Base-by-base conservation (phyloP, 2,797 vertebrate genomes). In the Momotus momota region DNA sequence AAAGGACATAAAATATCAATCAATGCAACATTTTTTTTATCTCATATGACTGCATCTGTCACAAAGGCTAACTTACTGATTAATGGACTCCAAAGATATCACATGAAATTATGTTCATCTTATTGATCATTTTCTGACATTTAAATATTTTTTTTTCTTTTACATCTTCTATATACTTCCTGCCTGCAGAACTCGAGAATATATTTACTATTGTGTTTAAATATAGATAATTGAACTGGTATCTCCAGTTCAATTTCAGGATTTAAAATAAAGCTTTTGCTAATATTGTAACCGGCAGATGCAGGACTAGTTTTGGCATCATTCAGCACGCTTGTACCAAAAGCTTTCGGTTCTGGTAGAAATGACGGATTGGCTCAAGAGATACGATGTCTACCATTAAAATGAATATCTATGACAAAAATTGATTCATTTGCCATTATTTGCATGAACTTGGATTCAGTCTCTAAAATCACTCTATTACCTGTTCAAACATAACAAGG, bases 1-100 rank as follows among this genome's bases (percentile, higher is more conserved):
- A 94, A 97, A 97, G 91, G 93, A 96, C 90, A 93, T 66, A 85
- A 94, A 97, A 97, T 96, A 96, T 85, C 94, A 97, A 81, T 66
- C 81, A 69, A 52, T 55, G 10, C 9, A 90, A 67, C 26, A 27
- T 61, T 7, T 40, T 54, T 38, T 31, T 62, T 43, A 67, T 87
- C 41, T 95, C 86, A 12, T 81, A 71, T 88, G 88, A 92, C 87
- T 94, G 69, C 80, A 83, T 81, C 95, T 91, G 88, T 92, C 96
- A 95, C 54, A 74, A 91, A 67, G 62, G 71, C 87, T 79, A 87
- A 62, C 82, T 77, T 94, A 65, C 86, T 96, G 96, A 97, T 97
- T 94, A 96, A 96, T 97, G 93, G 45, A 87, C 81, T 90, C 84
- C 78, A 79, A 88, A 92, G 67, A 41, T 40, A 93, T 65, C 35